These are phyloP conservation scores for Gnatocerus cornutus DNA, from an alignment of 2,888 invertebrate genomes.

Conservation along the genomic window DNA sequence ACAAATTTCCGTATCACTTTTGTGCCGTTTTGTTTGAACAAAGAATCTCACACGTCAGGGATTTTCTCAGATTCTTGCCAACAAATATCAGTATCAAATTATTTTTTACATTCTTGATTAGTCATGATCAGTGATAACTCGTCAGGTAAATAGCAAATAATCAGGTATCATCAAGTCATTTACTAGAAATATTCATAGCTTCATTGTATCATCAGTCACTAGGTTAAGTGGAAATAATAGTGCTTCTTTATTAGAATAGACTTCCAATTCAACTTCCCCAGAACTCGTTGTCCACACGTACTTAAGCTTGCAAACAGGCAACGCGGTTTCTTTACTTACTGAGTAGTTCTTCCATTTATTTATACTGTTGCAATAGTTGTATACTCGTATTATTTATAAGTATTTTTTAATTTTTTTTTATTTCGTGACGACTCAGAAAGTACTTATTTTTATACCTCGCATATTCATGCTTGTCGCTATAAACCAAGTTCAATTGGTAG, in stretches of 20 bases:
- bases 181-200: constrained; percentile 42
- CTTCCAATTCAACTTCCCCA: constrained; percentile 62
- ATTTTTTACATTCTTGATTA: constrained; percentile 49
- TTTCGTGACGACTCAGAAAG: constrained; percentile 51
- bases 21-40: constrained; percentile 26
- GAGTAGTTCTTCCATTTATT: constrained; percentile 62
- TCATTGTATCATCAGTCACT: constrained; percentile 59
- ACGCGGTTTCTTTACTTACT: constrained; percentile 40
- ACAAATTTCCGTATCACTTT: constrained; percentile 62
- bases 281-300: constrained; percentile 53
- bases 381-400: constrained; percentile 45
- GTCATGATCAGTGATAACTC: constrained; percentile 58
- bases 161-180: constrained; percentile 58
- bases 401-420: constrained; percentile 45
- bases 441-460: constrained; percentile 61
- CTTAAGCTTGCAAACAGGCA: constrained; percentile 40
- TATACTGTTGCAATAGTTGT: constrained; percentile 55
- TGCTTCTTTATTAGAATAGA: constrained; percentile 61
- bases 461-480: constrained; percentile 64
- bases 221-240: constrained; percentile 58
- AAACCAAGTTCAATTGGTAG: constrained; percentile 53
- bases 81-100: constrained; percentile 55
- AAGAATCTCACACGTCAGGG: constrained; percentile 54
- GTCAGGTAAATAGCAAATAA: constrained; percentile 52
- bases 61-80: constrained; percentile 57